Percentiles rank a stretch among this genome's conserved stretches.
phyloP scores from a whole-genome alignment of 2,797 vertebrate species.

The Acanthis flammea region DNA sequence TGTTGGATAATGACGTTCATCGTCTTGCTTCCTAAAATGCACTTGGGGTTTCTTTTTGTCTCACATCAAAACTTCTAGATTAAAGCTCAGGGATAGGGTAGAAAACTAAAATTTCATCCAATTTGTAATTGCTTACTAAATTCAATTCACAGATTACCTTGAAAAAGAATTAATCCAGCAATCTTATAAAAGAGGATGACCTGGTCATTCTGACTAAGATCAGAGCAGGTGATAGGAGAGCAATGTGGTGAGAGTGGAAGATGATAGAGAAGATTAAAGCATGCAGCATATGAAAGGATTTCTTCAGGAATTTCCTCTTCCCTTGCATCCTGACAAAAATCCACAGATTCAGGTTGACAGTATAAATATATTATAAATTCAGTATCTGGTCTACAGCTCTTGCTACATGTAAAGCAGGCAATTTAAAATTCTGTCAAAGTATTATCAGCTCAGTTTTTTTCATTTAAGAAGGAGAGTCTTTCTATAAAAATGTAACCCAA shows the following conservation, averaged over 20 bases:
- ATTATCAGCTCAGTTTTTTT: not conserved
- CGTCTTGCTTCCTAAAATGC: conserved; percentile 7
- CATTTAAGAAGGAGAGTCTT: not conserved
- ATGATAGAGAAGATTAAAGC: not conserved
- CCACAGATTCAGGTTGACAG: not conserved
- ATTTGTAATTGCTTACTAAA: conserved; percentile 51
- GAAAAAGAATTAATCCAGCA: conserved; percentile 27
- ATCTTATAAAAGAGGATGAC: conserved; percentile 12
- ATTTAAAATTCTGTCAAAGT: not conserved
- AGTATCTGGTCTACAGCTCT: not conserved
- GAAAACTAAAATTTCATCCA: conserved; percentile 50
- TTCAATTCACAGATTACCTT: conserved; percentile 39
- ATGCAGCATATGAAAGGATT: not conserved
- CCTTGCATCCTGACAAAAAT: not conserved
- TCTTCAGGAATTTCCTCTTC: not conserved
- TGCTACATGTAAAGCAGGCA: not conserved
- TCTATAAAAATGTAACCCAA: not conserved
- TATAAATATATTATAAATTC: not conserved
- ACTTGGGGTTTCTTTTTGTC: conserved; percentile 27
- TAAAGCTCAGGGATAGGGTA: not conserved
- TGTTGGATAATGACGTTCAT: not conserved
- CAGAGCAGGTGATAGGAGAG: not conserved
- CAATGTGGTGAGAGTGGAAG: not conserved
- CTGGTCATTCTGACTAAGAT: conserved; percentile 35
- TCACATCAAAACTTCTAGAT: not conserved